phyloP scores from a whole-genome alignment of 1,140 invertebrate genomes.

The Philopotamus ludificatus region DNA sequence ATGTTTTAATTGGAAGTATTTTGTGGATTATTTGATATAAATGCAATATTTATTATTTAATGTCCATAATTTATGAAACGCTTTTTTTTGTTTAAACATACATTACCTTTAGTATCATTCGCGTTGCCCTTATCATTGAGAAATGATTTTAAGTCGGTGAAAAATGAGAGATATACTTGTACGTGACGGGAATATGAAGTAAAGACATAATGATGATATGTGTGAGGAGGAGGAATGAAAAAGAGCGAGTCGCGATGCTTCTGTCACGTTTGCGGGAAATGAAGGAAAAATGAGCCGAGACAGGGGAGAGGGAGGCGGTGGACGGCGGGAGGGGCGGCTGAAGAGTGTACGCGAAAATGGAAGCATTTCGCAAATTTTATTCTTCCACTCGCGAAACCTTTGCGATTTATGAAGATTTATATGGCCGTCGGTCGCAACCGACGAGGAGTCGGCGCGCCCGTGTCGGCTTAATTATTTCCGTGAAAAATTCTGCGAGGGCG shows the following conservation, averaged over 20 bases:
- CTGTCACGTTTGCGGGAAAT: neutral
- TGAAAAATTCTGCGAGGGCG: no score
- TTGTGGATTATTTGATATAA: no score
- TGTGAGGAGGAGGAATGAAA: neutral
- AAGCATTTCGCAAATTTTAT: neutral
- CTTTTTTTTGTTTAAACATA: constrained; percentile 4
- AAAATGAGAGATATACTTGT: constrained; percentile 24
- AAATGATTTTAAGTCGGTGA: constrained; percentile 26
- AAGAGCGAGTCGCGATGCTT: neutral
- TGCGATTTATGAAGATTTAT: constrained; percentile 26
- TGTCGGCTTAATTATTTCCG: no score
- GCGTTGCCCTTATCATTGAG: constrained; percentile 18
- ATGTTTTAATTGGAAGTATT: no score
- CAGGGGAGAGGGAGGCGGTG: neutral
- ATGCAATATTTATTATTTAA: no score
- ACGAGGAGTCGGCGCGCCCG: no score
- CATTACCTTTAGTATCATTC: constrained; percentile 8
- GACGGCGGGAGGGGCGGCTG: neutral
- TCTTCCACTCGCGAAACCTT: neutral
- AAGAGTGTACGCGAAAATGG: neutral
- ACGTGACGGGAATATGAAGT: constrained; percentile 22
- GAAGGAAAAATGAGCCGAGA: neutral
- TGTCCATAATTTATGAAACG: no score
- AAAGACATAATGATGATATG: constrained; percentile 20
- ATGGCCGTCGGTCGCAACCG: no score